Evolutionary conservation across 2,113 vertebrate species (phyloP).

Genomic region (Malurus alboscapulatus): DNA sequence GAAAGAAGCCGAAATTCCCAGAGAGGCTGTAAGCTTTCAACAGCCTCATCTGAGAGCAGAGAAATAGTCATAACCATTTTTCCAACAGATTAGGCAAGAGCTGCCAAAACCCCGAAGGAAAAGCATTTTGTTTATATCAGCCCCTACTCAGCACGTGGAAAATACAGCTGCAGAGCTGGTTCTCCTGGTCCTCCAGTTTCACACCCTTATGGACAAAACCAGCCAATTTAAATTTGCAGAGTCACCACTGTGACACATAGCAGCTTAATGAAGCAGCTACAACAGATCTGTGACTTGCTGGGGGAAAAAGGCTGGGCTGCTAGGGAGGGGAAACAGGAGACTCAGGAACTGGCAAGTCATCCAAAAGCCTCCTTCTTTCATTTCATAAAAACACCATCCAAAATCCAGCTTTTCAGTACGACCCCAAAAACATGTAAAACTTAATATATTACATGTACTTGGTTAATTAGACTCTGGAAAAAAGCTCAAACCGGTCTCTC

Average conservation of each 20-base stretch:
- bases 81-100: conserved; percentile 54
- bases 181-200: conserved; percentile 40
- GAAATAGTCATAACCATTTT: conserved; percentile 71
- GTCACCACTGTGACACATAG: background rate
- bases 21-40: conserved; percentile 77
- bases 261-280: background rate
- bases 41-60: conserved; percentile 41
- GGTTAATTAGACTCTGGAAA: background rate
- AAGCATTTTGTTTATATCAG: conserved; percentile 52
- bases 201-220: background rate
- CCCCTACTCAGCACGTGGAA: background rate
- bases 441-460: background rate
- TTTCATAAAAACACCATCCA: background rate
- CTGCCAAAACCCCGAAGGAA: conserved; percentile 11
- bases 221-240: background rate
- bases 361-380: background rate
- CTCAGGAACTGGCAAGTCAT: background rate
- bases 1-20: conserved; percentile 75
- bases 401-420: background rate
- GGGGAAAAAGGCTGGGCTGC: background rate
- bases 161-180: conserved; percentile 15
- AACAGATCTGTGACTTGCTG: background rate
- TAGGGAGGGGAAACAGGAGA: background rate
- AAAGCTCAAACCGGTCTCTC: background rate
- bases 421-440: background rate